Base-by-base conservation (phyloP, 2,113 vertebrate genomes). In the Rhodinocichla rosea region DNA sequence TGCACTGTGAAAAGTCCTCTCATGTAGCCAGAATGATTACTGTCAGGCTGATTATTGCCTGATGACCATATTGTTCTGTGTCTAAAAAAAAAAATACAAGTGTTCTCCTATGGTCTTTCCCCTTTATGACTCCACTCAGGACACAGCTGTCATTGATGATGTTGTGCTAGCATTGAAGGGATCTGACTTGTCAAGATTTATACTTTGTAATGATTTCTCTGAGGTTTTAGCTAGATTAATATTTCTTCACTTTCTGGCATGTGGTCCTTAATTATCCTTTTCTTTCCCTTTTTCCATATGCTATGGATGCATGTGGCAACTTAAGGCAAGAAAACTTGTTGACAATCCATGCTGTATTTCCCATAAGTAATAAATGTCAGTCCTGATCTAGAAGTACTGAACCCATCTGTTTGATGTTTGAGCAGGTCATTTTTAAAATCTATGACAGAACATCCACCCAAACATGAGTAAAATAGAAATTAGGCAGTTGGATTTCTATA, bases 61-160 rank as follows among this genome's bases (percentile, higher is more conserved):
- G 92, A 96, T 90, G 92, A 74, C 82, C 79, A 37, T 47, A 90
- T 90, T 92, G 88, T 86, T 93, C 90, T 90, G 37, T 17, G 4
- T 28, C 71, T 74, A 47, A 60, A 52, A 87, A n/a, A 83, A 73
- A 9, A 60, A 62, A 24, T 44, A 74, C 3, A 4, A 74, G 52
- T 78, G 26, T 78, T 68, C 37, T 91, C 82, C 44, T 44, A 1
- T 37, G 44, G 63, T 4, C 21, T 32, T 88, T 86, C 39, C 65
- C 35, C 47, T 77, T 80, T 74, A 83, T 59, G 64, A 81, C 39
- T 62, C 69, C 55, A 53, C 77, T 84, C 40, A 89, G 70, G 65
- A 57, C 0, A 1, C 26, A 57, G 75, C 56, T 85, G 30, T n/a
- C 39, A 44, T 26, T 83, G 88, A 77, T 70, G 70, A 55, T 53